Evolutionary conservation across 2,888 invertebrate species (phyloP).

Genomic region (Beris chalybata): DNA sequence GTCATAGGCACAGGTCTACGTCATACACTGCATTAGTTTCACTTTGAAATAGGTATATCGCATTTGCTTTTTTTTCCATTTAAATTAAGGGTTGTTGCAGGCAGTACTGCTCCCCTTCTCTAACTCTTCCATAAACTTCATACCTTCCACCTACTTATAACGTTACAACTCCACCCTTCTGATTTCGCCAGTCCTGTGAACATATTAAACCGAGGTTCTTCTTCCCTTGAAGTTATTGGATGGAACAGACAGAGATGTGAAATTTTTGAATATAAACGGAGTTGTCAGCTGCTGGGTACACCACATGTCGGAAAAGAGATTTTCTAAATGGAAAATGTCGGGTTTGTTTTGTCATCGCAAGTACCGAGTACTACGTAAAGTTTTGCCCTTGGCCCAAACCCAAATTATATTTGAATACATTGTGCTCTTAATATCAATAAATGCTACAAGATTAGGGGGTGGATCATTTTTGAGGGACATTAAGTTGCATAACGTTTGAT

Average conservation of each 20-base stretch:
- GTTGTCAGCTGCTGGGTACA: neutral
- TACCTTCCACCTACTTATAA: too few relatives aligned
- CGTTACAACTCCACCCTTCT: too few relatives aligned
- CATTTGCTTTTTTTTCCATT: constrained; percentile 4
- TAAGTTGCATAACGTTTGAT: too few relatives aligned
- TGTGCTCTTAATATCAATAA: too few relatives aligned
- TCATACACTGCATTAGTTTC: constrained; percentile 11
- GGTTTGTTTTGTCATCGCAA: neutral
- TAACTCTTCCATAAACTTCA: too few relatives aligned
- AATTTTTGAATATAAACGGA: too few relatives aligned
- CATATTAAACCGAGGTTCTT: neutral
- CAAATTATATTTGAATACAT: constrained; percentile 14
- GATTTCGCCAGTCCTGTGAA: too few relatives aligned
- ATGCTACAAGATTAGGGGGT: too few relatives aligned
- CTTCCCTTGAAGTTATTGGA: neutral
- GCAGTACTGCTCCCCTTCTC: too few relatives aligned
- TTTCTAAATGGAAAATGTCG: neutral
- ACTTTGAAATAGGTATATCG: constrained; percentile 9
- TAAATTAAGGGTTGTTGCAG: neutral
- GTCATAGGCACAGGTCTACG: neutral
- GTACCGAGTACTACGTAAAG: neutral
- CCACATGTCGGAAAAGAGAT: neutral
- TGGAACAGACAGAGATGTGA: neutral
- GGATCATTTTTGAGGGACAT: too few relatives aligned
- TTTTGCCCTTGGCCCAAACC: neutral